Conservation (phyloP, 2,113 vertebrate genomes). For the Litocranius walleri region DNA sequence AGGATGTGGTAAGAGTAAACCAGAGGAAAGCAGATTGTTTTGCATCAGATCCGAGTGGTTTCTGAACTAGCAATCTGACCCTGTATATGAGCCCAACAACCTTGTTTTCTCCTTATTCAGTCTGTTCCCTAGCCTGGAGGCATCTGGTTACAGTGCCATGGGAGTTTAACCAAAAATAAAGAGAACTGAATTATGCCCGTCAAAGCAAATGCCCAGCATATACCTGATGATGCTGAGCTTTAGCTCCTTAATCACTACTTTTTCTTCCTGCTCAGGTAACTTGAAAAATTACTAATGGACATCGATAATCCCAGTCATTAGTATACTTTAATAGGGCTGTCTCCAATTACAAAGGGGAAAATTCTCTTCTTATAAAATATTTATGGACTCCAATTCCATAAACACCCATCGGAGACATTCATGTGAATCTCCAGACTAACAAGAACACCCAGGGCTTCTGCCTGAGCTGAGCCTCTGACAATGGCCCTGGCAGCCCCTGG, state of each 20-base stretch:
- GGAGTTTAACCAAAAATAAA: neutral
- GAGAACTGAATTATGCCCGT: neutral
- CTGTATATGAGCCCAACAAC: neutral
- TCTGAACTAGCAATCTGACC: neutral
- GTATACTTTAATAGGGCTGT: neutral
- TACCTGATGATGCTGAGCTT: neutral
- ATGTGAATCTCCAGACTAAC: neutral
- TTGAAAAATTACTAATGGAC: neutral
- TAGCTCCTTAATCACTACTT: neutral
- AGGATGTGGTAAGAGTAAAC: neutral
- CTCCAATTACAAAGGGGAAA: neutral
- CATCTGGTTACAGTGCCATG: neutral
- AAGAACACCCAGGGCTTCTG: neutral
- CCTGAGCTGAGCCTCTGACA: neutral
- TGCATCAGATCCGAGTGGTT: neutral
- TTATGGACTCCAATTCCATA: neutral
- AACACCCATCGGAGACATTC: neutral
- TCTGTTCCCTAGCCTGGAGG: neutral
- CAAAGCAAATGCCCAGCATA: neutral
- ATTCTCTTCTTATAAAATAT: neutral
- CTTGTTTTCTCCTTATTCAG: neutral
- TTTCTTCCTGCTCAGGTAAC: constrained; percentile 19
- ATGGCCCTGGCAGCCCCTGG: too few species aligned
- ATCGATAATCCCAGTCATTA: neutral
- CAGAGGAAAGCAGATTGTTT: neutral